Evolutionary conservation across 2,888 invertebrate genomes (phyloP), one percentile per base, ranked within the genome.

Genomic region (Diadegma fenestrale): DNA sequence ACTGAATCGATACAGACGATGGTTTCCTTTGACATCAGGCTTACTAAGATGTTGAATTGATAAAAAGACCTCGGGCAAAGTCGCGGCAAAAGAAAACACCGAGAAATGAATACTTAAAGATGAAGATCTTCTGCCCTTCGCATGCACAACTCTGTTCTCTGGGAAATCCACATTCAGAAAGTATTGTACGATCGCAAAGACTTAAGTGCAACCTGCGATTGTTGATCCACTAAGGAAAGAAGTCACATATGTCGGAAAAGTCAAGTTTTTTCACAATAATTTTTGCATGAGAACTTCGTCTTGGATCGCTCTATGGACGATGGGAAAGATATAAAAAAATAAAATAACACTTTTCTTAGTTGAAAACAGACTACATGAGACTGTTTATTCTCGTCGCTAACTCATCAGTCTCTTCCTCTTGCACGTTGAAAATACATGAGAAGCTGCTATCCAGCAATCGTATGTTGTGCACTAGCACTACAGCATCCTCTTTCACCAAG

Each of bases 341-440:
- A 54, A 54, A 19, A 51, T 19, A n/a, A 51, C 51, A 37, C 7
- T 64, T 51, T n/a, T 58, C 66, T 73, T 78, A 43, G 61, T 69
- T 66, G 63, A 61, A 83, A 51, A 79, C 83, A 76, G 72, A 87
- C 80, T 84, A 87, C 82, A 87, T 77, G 80, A 73, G 78, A 80
- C 88, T 89, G 88, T 89, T 90, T 91, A 88, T 89, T 89, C 88
- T 86, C 81, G 82, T 81, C 84, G 86, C 86, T 88, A 87, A 86
- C 83, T 73, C 64, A 64, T 64, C 69, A 54, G 68, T 75, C 58
- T 61, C 72, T 41, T 26, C 61, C 79, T 54, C 66, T 51, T 41
- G 58, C 48, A 54, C 17, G 61, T 69, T 61, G 45, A 37, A 72
- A 43, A 68, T 77, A 64, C 19, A 61, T 51, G 80, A 72, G 77